Evolutionary conservation across 2,888 invertebrate species (phyloP).

Genomic region (Epirrhoe tristata): DNA sequence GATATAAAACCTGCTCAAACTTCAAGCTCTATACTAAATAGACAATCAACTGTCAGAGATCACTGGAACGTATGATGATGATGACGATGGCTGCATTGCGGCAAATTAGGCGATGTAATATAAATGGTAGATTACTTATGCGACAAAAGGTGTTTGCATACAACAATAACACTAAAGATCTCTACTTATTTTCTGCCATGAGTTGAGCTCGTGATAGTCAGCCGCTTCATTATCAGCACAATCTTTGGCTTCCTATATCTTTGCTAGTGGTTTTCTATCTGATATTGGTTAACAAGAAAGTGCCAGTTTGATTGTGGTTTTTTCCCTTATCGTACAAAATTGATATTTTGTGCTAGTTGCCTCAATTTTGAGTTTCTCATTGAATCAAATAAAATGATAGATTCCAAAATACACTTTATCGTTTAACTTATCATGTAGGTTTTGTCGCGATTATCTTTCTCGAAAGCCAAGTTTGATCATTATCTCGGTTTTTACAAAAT

Average conservation of each 20-base stretch:
- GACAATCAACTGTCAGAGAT: no score
- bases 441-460: no score
- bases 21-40: no score
- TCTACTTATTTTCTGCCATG: slow-evolving; percentile 44
- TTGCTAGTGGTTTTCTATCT: slow-evolving; percentile 11
- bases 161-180: slow-evolving; percentile 5
- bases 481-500: no score
- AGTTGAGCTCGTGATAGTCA: slow-evolving; percentile 42
- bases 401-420: no score
- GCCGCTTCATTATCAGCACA: slow-evolving; percentile 32
- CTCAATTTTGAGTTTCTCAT: not conserved
- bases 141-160: not conserved
- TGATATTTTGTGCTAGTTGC: not conserved
- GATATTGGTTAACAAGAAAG: slow-evolving; percentile 20
- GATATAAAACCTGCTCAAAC: no score
- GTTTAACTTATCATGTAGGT: no score
- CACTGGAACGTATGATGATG: not conserved
- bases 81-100: not conserved
- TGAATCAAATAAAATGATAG: not conserved
- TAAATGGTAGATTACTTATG: not conserved
- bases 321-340: not conserved
- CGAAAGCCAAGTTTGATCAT: no score
- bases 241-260: slow-evolving; percentile 35
- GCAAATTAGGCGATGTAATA: not conserved
- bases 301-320: not conserved